Conservation (phyloP, 2,888 invertebrate genomes). For the Luperina nickerlii region DNA sequence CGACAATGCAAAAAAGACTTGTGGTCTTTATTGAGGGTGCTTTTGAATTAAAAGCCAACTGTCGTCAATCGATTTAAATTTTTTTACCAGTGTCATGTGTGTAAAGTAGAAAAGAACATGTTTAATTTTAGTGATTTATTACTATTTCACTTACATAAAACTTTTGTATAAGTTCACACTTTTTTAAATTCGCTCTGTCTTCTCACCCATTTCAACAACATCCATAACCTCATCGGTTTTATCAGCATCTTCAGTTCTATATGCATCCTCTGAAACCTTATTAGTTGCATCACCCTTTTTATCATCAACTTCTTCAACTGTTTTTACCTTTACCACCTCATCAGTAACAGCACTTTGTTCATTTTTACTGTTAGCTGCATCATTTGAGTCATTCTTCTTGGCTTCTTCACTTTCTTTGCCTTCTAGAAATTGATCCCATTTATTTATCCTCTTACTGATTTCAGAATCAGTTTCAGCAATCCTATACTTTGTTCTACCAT, state of each 20-base stretch:
- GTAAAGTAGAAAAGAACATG: neutral
- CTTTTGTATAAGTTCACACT: neutral
- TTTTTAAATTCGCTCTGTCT: constrained; percentile 35
- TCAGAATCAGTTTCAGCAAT: constrained; percentile 97
- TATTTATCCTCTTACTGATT: constrained; percentile 93
- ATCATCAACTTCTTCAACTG: constrained; percentile 13
- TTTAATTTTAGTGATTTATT: constrained; percentile 21
- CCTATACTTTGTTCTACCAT: constrained; percentile 98
- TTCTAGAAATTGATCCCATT: constrained; percentile 97
- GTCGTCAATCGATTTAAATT: neutral
- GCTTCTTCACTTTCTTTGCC: constrained; percentile 84
- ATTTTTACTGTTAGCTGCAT: constrained; percentile 30
- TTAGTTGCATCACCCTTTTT: neutral
- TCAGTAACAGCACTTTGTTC: constrained; percentile 30
- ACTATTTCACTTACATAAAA: constrained; percentile 26
- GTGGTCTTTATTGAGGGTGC: neutral
- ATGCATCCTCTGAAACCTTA: neutral
- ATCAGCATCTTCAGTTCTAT: constrained; percentile 1
- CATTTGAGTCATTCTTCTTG: constrained; percentile 37
- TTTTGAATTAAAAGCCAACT: neutral
- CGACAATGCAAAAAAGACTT: neutral
- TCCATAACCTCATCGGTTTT: constrained; percentile 22
- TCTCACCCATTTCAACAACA: constrained; percentile 2
- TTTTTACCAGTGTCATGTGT: neutral
- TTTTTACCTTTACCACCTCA: constrained; percentile 9